A percentile compares a stretch with the other conserved stretches of the same genome.
Conservation (phyloP, 2,113 vertebrate genomes). For the Oncorhynchus keta region DNA sequence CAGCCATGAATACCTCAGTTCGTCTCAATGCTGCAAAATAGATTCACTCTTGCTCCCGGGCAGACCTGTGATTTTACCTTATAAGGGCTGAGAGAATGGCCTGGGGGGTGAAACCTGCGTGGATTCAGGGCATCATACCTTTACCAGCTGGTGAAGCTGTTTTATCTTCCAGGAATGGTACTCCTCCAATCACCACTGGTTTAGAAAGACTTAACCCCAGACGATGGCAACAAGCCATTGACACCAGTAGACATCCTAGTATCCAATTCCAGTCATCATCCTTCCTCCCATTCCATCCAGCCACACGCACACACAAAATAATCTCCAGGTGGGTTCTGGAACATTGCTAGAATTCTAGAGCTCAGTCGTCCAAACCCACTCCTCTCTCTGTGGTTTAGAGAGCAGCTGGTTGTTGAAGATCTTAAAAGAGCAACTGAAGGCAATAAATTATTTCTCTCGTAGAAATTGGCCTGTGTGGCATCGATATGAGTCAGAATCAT, state of each 20-base stretch:
- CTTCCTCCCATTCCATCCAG: conserved; percentile 7
- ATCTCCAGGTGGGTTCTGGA: conserved; percentile 54
- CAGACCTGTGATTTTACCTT: conserved; percentile 53
- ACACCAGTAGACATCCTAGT: conserved; percentile 44
- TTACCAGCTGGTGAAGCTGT: conserved; percentile 49
- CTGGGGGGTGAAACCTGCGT: not conserved
- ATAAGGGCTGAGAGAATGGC: conserved; percentile 43
- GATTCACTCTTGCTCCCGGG: conserved; percentile 43
- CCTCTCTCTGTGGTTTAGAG: conserved; percentile 32
- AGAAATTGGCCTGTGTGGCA: too few species aligned
- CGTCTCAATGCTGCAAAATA: conserved; percentile 58
- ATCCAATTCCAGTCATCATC: conserved; percentile 32
- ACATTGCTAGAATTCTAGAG: conserved; percentile 53
- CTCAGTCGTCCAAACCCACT: conserved; percentile 32
- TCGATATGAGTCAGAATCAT: too few species aligned
- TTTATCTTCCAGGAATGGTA: conserved; percentile 41
- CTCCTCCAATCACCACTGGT: conserved; percentile 22
- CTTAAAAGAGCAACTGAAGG: conserved; percentile 10
- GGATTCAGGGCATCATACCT: conserved; percentile 23
- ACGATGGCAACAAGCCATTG: conserved; percentile 43
- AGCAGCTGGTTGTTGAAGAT: conserved; percentile 8
- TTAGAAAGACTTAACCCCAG: conserved; percentile 43
- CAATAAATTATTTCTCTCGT: too few species aligned
- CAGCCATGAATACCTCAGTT: conserved; percentile 64
- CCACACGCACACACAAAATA: conserved; percentile 17